Conservation (phyloP, 2,888 invertebrate genomes). For the Philaethria dido region DNA sequence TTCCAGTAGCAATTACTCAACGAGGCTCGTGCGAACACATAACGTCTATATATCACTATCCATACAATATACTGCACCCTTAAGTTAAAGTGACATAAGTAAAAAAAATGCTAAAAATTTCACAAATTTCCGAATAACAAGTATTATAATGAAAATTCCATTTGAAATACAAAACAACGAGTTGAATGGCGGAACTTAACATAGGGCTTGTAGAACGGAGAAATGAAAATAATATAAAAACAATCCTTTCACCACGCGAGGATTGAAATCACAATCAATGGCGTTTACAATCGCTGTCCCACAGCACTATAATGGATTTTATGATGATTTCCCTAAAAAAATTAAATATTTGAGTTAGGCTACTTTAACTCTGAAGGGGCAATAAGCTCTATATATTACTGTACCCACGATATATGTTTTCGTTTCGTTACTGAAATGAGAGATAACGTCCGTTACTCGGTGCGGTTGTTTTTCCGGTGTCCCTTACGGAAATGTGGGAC, state of each 20-base stretch:
- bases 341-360: neutral
- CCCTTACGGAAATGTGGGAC: slow-evolving; percentile 31
- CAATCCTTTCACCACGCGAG: no score
- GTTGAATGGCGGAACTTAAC: no score
- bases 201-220: no score
- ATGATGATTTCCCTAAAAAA: neutral
- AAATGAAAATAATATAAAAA: no score
- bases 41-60: neutral
- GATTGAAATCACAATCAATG: no score
- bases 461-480: slow-evolving; percentile 28
- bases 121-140: no score
- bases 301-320: no score
- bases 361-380: neutral
- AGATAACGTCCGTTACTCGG: slow-evolving; percentile 32
- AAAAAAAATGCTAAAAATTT: no score
- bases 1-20: slow-evolving; percentile 15
- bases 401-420: neutral
- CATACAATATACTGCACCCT: neutral
- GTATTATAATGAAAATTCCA: no score
- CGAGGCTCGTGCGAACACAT: slow-evolving; percentile 1
- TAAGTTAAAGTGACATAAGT: neutral
- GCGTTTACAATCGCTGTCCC: no score
- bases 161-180: no score
- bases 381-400: neutral
- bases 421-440: slow-evolving; percentile 22